These are phyloP conservation scores for Orcinus orca DNA, from an alignment of 2,113 vertebrate genomes.

Conservation along the genomic window DNA sequence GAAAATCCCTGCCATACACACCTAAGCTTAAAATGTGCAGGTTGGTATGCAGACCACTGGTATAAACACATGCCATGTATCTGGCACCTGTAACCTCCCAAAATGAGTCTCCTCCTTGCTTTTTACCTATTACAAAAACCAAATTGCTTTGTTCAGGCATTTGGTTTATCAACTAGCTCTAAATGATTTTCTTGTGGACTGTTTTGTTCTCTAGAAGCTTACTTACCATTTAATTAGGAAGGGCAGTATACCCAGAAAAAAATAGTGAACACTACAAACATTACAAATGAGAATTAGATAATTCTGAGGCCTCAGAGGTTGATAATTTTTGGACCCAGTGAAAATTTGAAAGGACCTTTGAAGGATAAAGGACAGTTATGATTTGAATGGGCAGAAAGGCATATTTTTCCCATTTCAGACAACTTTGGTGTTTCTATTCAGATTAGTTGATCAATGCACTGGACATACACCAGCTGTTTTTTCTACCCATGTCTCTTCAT, in stretches of 20 bases:
- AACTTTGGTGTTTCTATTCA: background rate
- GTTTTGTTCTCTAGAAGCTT: background rate
- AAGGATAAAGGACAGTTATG: background rate
- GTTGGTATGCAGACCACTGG: background rate
- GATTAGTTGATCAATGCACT: background rate
- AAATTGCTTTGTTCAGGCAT: background rate
- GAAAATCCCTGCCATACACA: background rate
- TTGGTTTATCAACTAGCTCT: background rate
- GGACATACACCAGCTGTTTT: background rate
- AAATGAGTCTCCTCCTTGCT: background rate
- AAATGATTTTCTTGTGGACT: background rate
- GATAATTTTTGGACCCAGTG: background rate
- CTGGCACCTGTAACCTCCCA: background rate
- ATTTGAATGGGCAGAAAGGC: background rate
- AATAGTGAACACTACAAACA: background rate
- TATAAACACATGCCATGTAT: background rate
- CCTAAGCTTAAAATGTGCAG: background rate
- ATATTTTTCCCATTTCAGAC: background rate
- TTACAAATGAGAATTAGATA: background rate
- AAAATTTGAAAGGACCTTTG: background rate
- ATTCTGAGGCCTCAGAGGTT: background rate
- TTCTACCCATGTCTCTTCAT: background rate
- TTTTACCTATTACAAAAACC: background rate
- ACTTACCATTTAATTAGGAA: background rate
- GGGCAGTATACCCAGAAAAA: background rate